phyloP scores from a whole-genome alignment of 2,888 invertebrate species.

The Drosophila kokeensis region DNA sequence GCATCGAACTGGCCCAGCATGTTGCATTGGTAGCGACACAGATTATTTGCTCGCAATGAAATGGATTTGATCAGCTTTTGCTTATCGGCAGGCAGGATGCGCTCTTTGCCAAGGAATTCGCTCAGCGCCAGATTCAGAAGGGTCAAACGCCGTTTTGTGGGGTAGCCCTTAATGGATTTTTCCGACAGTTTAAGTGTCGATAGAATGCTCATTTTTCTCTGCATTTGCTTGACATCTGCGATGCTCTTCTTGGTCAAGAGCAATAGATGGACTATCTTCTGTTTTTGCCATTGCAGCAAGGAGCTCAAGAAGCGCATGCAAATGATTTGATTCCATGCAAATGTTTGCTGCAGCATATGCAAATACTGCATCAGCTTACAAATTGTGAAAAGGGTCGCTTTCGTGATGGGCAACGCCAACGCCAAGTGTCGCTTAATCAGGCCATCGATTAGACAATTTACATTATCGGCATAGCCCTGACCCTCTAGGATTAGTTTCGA shows the following conservation, averaged over 20 bases:
- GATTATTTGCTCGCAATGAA: slow-evolving; percentile 88
- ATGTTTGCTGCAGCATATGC: slow-evolving; percentile 90
- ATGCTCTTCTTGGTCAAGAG: slow-evolving; percentile 51
- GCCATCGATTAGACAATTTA: slow-evolving; percentile 87
- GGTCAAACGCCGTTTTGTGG: slow-evolving; percentile 43
- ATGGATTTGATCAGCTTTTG: slow-evolving; percentile 87
- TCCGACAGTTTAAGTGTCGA: slow-evolving; percentile 62
- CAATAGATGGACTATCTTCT: slow-evolving; percentile 75
- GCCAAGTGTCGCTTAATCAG: slow-evolving; percentile 90
- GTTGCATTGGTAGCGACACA: slow-evolving; percentile 87
- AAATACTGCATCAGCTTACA: slow-evolving; percentile 93
- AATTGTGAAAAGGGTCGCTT: slow-evolving; percentile 90
- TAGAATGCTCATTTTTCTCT: slow-evolving; percentile 56
- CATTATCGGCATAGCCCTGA: slow-evolving; percentile 89
- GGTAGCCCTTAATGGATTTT: slow-evolving; percentile 51
- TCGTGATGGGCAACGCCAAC: slow-evolving; percentile 91
- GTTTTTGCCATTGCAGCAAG: slow-evolving; percentile 89
- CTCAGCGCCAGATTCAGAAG: slow-evolving; percentile 51
- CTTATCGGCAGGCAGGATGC: slow-evolving; percentile 86
- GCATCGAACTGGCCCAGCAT: slow-evolving; percentile 88
- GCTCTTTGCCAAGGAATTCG: slow-evolving; percentile 82
- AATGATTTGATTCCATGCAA: slow-evolving; percentile 89
- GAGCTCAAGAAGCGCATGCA: slow-evolving; percentile 91
- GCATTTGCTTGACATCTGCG: slow-evolving; percentile 62
- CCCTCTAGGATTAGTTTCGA: slow-evolving; percentile 85